Base-by-base conservation (phyloP, 2,113 vertebrate species). In the Galeopterus variegatus region DNA sequence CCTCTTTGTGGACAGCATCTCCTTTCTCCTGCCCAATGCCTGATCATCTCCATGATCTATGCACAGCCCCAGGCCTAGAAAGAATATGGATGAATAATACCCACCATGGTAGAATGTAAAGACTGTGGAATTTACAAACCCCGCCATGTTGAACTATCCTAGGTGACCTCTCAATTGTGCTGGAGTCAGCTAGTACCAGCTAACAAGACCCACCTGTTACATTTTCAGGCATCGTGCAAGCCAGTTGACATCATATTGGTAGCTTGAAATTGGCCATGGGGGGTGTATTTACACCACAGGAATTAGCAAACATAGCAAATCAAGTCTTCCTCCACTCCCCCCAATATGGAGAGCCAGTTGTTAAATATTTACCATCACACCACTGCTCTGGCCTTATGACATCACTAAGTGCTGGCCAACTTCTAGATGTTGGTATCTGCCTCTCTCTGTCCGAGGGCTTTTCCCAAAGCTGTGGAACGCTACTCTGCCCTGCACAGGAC, bases 151-250 rank as follows among this genome's bases (percentile, higher is more conserved):
- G 36, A 83, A 50, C 3, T 6, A 52, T 31, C 11, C 6, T 6
- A 48, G 56, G 12, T 26, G 8, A 81, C 76, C 5, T 58, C 58
- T 33, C 72, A 6, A 7, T 41, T 48, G 3, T 11, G 13, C 28
- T 58, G 54, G 70, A 79, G 36, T 65, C 11, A 11, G 18, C 8
- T 24, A 45, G n/a, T 17, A 84, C 2, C 26, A 11, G 45, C 36
- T 36, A 2, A 1, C 11, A 41, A 92, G 87, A 88, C 31, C 48
- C 76, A 83, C 31, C 26, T 72, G 48, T 33, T 70, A 45, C 45
- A 72, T 88, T 93, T 76, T 79, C 11, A 41, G 82, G 67, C 76
- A 64, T 70, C 83, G 62, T 87, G 50, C 88, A 89, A 89, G 60
- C 50, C 64, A 79, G n/a, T 2, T 88, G 56, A 62, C 69, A 85